phyloP scores from a whole-genome alignment of 2,888 invertebrate genomes.

The Neoscelio sp. region DNA sequence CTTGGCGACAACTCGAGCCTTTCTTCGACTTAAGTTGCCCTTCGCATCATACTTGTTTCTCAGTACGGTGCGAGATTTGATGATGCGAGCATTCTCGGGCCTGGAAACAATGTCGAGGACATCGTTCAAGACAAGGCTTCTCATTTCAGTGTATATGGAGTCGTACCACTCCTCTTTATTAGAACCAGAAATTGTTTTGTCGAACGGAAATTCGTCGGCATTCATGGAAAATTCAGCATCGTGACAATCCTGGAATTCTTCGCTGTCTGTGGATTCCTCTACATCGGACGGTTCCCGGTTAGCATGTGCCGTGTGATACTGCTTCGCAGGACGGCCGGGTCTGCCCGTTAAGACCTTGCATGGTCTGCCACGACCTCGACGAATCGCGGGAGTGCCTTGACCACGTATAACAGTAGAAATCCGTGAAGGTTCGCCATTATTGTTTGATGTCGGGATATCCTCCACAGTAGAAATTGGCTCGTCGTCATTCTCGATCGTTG shows the following conservation, averaged over 20 bases:
- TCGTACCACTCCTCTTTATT: conserved; percentile 53
- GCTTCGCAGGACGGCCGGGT: conserved; percentile 6
- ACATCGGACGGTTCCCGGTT: background rate
- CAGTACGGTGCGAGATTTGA: conserved; percentile 46
- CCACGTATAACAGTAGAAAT: no score
- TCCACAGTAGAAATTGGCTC: background rate
- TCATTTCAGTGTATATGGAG: conserved; percentile 43
- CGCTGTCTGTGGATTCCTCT: background rate
- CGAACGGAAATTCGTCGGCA: no score
- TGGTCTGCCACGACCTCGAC: conserved; percentile 8
- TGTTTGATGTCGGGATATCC: no score
- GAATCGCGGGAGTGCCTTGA: background rate
- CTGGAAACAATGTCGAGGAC: conserved; percentile 52
- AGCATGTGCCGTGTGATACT: background rate
- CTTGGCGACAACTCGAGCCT: conserved; percentile 32
- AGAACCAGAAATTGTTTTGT: conserved; percentile 37
- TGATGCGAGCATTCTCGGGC: conserved; percentile 28
- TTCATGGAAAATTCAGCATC: no score
- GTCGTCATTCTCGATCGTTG: background rate
- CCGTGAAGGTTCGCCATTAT: background rate
- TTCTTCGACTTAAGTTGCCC: background rate
- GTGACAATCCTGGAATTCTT: conserved; percentile 1
- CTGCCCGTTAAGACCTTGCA: conserved; percentile 1
- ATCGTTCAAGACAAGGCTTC: conserved; percentile 49
- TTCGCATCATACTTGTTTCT: conserved; percentile 6